A percentile compares a stretch with the other conserved stretches of the same genome.
Conservation (phyloP, 2,888 invertebrate genomes). For the Artemia sinica region DNA sequence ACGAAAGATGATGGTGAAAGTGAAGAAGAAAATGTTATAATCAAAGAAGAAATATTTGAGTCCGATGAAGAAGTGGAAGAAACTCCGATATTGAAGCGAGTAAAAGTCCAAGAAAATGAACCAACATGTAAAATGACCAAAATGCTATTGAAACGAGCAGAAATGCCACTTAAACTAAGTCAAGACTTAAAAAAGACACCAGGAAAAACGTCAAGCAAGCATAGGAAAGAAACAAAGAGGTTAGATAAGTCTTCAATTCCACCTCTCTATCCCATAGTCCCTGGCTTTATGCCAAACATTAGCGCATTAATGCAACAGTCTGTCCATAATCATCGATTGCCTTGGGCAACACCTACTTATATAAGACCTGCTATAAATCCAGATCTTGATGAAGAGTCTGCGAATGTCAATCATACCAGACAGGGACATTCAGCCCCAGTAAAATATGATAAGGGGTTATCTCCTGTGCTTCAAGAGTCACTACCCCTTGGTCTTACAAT, state of each 20-base stretch:
- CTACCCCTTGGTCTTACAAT: background rate
- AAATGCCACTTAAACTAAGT: background rate
- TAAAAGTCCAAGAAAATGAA: conserved; percentile 18
- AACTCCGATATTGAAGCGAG: conserved; percentile 26
- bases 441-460: no score
- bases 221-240: conserved; percentile 1
- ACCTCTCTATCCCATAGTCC: conserved; percentile 10
- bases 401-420: background rate
- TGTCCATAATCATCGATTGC: background rate
- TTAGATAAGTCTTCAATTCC: background rate
- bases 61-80: conserved; percentile 26
- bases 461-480: background rate
- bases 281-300: conserved; percentile 9
- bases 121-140: conserved; percentile 14
- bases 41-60: conserved; percentile 22
- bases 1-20: conserved; percentile 7
- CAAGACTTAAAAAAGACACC: background rate
- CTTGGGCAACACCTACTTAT: background rate
- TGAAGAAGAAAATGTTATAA: conserved; percentile 17
- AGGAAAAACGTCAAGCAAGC: background rate
- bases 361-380: background rate
- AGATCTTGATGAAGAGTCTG: background rate
- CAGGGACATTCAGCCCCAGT: no score
- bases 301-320: conserved; percentile 6
- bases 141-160: conserved; percentile 13